Evolutionary conservation across 2,113 vertebrate genomes (phyloP).

Genomic region (Alaudala cheleensis): DNA sequence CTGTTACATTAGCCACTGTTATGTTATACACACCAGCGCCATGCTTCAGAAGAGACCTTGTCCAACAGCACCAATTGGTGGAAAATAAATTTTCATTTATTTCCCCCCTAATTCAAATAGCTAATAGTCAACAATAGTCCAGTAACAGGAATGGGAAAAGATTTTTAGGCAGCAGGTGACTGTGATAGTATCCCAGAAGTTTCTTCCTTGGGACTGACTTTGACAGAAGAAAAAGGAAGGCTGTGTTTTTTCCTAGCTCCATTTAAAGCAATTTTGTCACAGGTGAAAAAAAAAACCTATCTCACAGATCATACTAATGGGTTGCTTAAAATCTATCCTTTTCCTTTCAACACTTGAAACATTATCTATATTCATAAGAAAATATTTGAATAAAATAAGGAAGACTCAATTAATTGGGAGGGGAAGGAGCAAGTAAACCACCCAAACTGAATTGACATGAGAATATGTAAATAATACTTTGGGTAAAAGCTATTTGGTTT

Average conservation of each 20-base stretch:
- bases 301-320: background rate
- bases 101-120: background rate
- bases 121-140: background rate
- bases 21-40: background rate
- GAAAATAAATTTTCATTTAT: background rate
- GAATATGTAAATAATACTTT: slow-evolving; percentile 30
- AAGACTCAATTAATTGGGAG: slow-evolving; percentile 10
- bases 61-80: background rate
- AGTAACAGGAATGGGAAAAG: background rate
- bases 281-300: background rate
- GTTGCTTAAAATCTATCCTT: background rate
- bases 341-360: background rate
- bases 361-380: slow-evolving; percentile 4
- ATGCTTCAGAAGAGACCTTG: background rate
- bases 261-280: background rate
- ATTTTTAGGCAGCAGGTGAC: background rate
- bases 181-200: background rate
- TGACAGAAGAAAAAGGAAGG: background rate
- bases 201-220: background rate
- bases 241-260: background rate
- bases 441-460: slow-evolving; percentile 30
- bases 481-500: slow-evolving; percentile 27
- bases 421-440: background rate
- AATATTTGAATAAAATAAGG: slow-evolving; percentile 10
- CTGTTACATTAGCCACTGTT: background rate